Evolutionary conservation across 2,113 vertebrate species (phyloP).

Genomic region (Cyanoderma ruficeps): DNA sequence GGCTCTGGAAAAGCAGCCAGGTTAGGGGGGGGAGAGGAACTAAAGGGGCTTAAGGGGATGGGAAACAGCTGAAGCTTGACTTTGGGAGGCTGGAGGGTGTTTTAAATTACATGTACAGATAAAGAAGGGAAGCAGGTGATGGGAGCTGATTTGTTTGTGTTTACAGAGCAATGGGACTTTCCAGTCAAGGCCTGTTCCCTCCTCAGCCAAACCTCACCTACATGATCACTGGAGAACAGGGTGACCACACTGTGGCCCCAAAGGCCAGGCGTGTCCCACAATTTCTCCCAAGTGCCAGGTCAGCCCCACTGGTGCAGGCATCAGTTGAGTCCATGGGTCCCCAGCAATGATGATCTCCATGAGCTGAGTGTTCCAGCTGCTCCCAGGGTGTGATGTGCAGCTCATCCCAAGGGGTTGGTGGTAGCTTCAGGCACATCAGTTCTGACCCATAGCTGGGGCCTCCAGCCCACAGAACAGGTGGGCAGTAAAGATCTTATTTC

Average conservation of each 20-base stretch:
- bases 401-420: background rate
- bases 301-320: background rate
- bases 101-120: slow-evolving; percentile 59
- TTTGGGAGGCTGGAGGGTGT: slow-evolving; percentile 47
- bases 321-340: background rate
- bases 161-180: slow-evolving; percentile 41
- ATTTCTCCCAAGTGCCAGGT: background rate
- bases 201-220: background rate
- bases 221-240: background rate
- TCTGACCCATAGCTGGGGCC: background rate
- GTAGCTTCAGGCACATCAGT: background rate
- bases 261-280: background rate
- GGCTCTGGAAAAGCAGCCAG: slow-evolving; percentile 43
- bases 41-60: slow-evolving; percentile 44
- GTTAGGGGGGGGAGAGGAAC: slow-evolving; percentile 11
- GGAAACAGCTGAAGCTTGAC: slow-evolving; percentile 64
- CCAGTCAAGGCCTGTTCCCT: slow-evolving; percentile 26
- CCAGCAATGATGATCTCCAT: accelerated
- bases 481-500: background rate
- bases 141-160: slow-evolving; percentile 51
- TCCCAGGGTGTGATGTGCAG: background rate
- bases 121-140: slow-evolving; percentile 68
- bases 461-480: background rate
- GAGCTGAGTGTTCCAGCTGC: background rate
- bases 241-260: background rate